Conservation (phyloP, 1,140 invertebrate genomes). For the Drosophila ohnishii region DNA sequence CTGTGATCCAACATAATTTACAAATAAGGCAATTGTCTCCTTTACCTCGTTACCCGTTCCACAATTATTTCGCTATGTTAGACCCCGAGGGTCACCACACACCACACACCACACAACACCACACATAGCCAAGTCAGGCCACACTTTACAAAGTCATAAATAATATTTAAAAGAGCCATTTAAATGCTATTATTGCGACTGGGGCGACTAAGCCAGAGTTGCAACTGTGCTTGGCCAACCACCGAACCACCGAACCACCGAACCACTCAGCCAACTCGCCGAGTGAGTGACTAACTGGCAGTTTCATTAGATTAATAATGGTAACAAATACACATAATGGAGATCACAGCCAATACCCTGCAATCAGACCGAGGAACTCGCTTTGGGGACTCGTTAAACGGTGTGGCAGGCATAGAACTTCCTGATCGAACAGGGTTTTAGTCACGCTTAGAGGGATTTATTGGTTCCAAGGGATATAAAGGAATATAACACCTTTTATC, state of each 20-base stretch:
- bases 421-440: constrained; percentile 1
- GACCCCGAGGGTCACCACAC: constrained; percentile 30
- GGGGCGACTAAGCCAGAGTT: constrained; percentile 11
- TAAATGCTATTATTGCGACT: constrained; percentile 64
- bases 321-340: constrained; percentile 46
- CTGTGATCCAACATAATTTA: constrained; percentile 37
- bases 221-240: constrained; percentile 38
- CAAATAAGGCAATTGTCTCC: constrained; percentile 40
- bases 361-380: constrained; percentile 7
- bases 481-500: too few species aligned
- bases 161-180: constrained; percentile 75
- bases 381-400: constrained; percentile 4
- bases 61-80: background rate
- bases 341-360: constrained; percentile 33
- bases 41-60: background rate
- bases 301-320: constrained; percentile 49
- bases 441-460: background rate
- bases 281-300: constrained; percentile 42
- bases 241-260: background rate
- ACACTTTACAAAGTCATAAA: constrained; percentile 64
- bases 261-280: constrained; percentile 14
- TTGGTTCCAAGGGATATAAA: too few species aligned
- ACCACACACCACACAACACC: constrained; percentile 9
- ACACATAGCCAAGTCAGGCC: constrained; percentile 59
- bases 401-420: constrained; percentile 2